Conservation (phyloP, 2,797 vertebrate genomes). For the Lepidocolaptes lacrymiger region DNA sequence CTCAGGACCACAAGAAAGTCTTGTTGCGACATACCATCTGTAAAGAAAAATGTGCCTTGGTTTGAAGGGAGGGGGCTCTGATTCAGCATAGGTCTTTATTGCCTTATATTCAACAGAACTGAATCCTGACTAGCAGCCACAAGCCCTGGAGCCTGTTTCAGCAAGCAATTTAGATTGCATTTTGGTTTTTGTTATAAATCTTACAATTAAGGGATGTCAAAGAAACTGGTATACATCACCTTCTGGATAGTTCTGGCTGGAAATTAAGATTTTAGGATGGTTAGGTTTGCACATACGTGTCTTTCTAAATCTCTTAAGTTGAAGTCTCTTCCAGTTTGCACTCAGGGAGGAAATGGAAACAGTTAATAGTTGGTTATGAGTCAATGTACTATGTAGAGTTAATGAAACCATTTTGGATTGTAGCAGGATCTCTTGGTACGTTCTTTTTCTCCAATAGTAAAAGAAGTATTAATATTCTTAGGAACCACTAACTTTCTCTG, state of each 20-base stretch:
- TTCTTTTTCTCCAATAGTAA: neutral
- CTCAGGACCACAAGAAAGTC: neutral
- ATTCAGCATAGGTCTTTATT: neutral
- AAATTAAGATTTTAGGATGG: neutral
- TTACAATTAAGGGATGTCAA: neutral
- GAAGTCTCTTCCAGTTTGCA: neutral
- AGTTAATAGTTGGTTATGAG: neutral
- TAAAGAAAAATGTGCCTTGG: neutral
- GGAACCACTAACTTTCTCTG: neutral
- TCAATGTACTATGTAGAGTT: neutral
- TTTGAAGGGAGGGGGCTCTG: neutral
- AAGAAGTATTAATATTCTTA: neutral
- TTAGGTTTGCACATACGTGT: neutral
- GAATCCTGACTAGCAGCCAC: neutral
- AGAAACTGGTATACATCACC: neutral
- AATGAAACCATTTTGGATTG: neutral
- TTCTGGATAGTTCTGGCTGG: neutral
- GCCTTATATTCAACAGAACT: neutral
- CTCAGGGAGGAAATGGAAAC: neutral
- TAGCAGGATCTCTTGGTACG: neutral
- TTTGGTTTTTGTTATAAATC: neutral
- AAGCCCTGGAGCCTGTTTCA: neutral
- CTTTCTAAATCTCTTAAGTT: neutral
- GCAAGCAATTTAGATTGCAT: neutral
- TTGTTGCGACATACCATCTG: accelerated